Conservation (phyloP, 2,888 invertebrate species). For the Odontomyia ornata region DNA sequence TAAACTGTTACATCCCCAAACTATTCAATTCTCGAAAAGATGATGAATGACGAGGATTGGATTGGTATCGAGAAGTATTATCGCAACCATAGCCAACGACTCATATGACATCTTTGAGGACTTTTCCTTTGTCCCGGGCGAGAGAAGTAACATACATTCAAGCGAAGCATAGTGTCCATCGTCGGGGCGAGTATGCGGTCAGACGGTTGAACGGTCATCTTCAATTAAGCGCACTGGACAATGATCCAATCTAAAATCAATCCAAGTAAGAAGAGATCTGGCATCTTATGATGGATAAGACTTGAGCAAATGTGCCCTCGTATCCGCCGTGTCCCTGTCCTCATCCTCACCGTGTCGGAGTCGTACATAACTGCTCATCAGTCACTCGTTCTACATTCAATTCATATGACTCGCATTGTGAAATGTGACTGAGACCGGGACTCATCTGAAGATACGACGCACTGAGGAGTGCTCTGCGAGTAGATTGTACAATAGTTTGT, state of each 20-base stretch:
- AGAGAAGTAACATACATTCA: background rate
- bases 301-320: background rate
- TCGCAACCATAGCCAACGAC: background rate
- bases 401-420: background rate
- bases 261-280: background rate
- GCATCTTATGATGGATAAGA: slow-evolving; percentile 20
- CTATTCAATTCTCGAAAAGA: background rate
- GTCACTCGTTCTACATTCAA: background rate
- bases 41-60: slow-evolving; percentile 22
- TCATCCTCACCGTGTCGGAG: background rate
- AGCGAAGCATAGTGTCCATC: background rate
- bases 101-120: slow-evolving; percentile 29
- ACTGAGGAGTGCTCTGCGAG: too few relatives aligned
- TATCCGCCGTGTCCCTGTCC: background rate
- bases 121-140: slow-evolving; percentile 23
- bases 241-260: slow-evolving; percentile 31
- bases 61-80: slow-evolving; percentile 3
- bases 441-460: too few relatives aligned
- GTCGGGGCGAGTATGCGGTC: background rate
- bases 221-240: slow-evolving; percentile 24
- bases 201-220: slow-evolving; percentile 22
- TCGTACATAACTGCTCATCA: background rate
- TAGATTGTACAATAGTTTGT: slow-evolving; percentile 5
- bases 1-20: background rate
- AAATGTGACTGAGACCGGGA: background rate